Evolutionary conservation across 2,888 invertebrate genomes (phyloP).

Genomic region (Tetragonisca angustula): DNA sequence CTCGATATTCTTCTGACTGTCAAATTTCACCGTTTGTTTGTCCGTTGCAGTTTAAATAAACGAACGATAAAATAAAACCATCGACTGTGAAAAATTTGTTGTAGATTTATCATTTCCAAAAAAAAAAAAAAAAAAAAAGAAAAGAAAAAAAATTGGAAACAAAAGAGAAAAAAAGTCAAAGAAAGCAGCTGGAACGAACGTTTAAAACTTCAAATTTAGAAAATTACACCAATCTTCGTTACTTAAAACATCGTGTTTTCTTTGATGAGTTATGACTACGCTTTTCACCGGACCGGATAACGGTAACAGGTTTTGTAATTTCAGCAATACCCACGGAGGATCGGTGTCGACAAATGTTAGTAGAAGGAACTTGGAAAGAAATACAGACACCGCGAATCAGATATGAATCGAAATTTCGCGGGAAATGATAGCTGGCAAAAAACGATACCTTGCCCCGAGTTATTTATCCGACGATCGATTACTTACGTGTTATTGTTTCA

Average conservation of each 20-base stretch:
- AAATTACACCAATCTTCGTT: background rate
- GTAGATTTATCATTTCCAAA: background rate
- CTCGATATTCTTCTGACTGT: background rate
- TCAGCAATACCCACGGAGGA: slow-evolving; percentile 45
- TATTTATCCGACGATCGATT: slow-evolving; percentile 55
- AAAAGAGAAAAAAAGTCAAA: too few relatives aligned
- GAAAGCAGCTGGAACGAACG: background rate
- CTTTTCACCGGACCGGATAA: background rate
- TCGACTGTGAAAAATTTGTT: background rate
- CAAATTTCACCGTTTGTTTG: slow-evolving; percentile 15
- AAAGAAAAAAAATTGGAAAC: too few relatives aligned
- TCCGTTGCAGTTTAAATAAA: background rate
- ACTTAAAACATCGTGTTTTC: background rate
- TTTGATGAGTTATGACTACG: background rate
- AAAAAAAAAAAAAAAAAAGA: background rate
- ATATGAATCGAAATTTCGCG: slow-evolving; percentile 36
- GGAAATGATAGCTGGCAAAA: slow-evolving; percentile 39
- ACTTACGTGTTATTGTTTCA: slow-evolving; percentile 61
- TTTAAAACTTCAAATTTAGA: background rate
- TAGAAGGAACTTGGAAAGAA: slow-evolving; percentile 31
- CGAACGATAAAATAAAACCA: background rate
- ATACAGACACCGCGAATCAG: slow-evolving; percentile 11
- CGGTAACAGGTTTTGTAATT: slow-evolving; percentile 66
- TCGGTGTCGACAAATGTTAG: slow-evolving; percentile 38
- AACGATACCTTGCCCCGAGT: slow-evolving; percentile 37